Percentiles rank a stretch among this genome's conserved stretches.
Evolutionary conservation across 2,113 vertebrate species (phyloP).

Genomic region (Cebus imitator): DNA sequence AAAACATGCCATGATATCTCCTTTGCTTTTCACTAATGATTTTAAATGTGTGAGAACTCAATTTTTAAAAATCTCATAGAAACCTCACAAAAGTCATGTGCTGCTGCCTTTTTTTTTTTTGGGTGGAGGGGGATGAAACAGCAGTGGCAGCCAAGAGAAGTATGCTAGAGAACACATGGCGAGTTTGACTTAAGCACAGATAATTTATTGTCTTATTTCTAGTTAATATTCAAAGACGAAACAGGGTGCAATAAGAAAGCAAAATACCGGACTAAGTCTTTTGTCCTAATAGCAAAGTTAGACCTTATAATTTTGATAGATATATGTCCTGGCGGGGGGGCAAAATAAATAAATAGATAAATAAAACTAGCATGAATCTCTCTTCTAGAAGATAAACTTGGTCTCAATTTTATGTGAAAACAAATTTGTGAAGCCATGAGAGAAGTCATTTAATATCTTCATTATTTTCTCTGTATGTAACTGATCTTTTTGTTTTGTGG

Average conservation of each 20-base stretch:
- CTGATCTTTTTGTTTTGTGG: conserved; percentile 18
- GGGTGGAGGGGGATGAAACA: conserved; percentile 35
- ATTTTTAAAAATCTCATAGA: not conserved
- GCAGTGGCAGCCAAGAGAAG: conserved; percentile 54
- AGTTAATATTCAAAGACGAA: conserved; percentile 58
- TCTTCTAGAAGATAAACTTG: not conserved
- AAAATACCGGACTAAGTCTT: not conserved
- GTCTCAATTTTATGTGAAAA: not conserved
- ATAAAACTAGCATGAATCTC: not conserved
- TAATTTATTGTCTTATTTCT: conserved; percentile 53
- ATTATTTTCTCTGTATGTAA: not conserved
- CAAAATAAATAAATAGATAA: too few species aligned
- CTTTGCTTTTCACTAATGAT: not conserved
- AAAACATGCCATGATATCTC: not conserved
- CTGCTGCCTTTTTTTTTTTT: conserved; percentile 27
- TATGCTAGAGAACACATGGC: conserved; percentile 30
- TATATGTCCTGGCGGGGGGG: not conserved
- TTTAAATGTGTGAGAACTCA: conserved; percentile 24
- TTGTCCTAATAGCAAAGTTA: conserved; percentile 21
- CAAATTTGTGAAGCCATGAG: not conserved
- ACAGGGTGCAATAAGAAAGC: conserved; percentile 50
- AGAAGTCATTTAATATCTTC: not conserved
- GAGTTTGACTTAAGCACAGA: conserved; percentile 45
- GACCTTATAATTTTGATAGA: conserved; percentile 19
- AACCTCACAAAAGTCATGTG: not conserved